These are phyloP conservation scores for Akabosia matsudoensis DNA, from an alignment of 1,140 invertebrate species.

Conservation along the genomic window DNA sequence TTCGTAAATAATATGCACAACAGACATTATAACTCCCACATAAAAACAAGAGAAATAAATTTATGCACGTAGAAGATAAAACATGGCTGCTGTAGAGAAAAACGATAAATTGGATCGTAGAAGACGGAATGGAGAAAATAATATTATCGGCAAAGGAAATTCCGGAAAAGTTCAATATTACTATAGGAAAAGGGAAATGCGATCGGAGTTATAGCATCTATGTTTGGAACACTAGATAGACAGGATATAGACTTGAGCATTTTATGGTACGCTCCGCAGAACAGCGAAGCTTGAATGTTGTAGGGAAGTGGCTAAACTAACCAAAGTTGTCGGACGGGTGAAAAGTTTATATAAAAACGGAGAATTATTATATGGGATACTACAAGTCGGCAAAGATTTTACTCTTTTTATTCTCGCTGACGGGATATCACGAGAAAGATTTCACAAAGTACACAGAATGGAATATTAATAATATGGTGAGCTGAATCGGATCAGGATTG, in stretches of 20 bases:
- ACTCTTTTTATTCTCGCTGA: background rate
- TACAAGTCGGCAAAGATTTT: background rate
- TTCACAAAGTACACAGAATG: background rate
- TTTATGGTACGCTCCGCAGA: too few relatives aligned
- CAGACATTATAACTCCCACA: too few relatives aligned
- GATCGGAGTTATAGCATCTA: too few relatives aligned
- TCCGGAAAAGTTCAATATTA: background rate
- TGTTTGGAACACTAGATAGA: too few relatives aligned
- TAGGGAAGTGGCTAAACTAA: background rate
- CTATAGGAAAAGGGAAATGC: too few relatives aligned
- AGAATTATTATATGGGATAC: background rate
- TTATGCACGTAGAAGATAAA: too few relatives aligned
- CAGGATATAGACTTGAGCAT: too few relatives aligned
- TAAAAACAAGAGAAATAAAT: background rate
- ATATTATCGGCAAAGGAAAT: background rate
- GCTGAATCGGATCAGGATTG: background rate
- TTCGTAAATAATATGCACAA: constrained; percentile 10
- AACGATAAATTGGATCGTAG: constrained; percentile 6
- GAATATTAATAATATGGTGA: background rate
- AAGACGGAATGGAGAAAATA: background rate
- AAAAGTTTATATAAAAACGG: background rate
- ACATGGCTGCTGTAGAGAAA: background rate
- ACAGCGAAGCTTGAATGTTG: background rate
- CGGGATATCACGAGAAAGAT: background rate
- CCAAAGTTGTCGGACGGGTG: background rate